Evolutionary conservation across 2,888 invertebrate genomes (phyloP).

Genomic region (Agrochola circellaris): DNA sequence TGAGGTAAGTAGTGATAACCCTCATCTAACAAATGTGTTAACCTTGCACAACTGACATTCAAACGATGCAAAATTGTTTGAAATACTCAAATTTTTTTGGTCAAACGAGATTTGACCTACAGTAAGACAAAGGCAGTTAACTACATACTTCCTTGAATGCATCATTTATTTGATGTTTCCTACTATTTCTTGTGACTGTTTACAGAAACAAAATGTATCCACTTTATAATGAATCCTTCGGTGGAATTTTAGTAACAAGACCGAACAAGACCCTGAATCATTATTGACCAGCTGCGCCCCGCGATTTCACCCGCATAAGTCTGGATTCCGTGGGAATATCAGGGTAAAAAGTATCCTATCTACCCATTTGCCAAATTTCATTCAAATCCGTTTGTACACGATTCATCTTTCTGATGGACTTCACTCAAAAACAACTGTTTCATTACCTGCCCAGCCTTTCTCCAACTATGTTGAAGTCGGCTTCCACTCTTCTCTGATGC

Average conservation of each 20-base stretch:
- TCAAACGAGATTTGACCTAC: neutral
- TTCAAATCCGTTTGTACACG: no score
- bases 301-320: no score
- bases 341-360: no score
- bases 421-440: neutral
- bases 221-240: neutral
- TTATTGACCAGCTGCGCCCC: no score
- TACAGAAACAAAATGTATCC: neutral
- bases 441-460: neutral
- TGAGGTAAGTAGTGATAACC: neutral
- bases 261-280: neutral
- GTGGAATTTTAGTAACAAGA: neutral
- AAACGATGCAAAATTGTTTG: neutral
- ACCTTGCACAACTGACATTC: neutral
- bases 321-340: no score
- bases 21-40: neutral
- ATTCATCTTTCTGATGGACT: no score
- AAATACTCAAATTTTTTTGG: neutral
- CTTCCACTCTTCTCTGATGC: neutral
- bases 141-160: slow-evolving; percentile 2
- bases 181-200: neutral
- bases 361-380: no score
- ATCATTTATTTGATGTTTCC: neutral
- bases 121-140: neutral
- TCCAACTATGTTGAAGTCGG: no score